Percentiles rank a stretch among this genome's conserved stretches.
Conservation (phyloP, 2,113 vertebrate species). For the Tychaedon coryphoeus region DNA sequence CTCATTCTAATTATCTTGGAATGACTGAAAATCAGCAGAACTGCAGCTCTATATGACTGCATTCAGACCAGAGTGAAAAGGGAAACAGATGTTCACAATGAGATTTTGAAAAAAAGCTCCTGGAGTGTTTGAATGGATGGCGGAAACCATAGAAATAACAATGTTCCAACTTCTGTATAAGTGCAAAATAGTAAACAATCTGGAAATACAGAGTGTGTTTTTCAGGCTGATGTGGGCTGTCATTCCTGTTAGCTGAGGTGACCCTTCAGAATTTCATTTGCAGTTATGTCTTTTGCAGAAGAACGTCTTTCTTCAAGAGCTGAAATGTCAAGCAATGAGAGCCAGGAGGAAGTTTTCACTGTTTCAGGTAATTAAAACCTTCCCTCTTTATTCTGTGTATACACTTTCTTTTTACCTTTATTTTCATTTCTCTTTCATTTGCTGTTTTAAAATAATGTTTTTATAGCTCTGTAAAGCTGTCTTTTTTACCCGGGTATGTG, state of each 20-base stretch:
- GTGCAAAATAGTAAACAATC: conserved; percentile 3
- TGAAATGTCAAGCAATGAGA: conserved; percentile 29
- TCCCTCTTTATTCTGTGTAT: background rate
- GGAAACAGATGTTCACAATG: conserved; percentile 47
- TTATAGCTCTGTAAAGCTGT: conserved; percentile 30
- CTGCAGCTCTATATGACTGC: background rate
- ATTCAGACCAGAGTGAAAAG: background rate
- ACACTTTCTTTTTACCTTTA: background rate
- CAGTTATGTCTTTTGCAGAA: conserved; percentile 68
- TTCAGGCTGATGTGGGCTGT: background rate
- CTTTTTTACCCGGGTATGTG: conserved; percentile 33
- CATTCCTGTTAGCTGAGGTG: background rate
- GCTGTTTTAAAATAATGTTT: conserved; percentile 11
- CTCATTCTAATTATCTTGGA: background rate
- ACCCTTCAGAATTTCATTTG: background rate
- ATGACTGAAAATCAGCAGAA: conserved; percentile 10
- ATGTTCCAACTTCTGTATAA: background rate
- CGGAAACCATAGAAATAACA: conserved; percentile 31
- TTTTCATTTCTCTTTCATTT: background rate
- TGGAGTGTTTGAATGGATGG: background rate
- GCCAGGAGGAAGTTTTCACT: background rate
- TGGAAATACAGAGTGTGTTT: background rate
- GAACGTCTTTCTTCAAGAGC: background rate
- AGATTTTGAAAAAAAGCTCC: conserved; percentile 6
- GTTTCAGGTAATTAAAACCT: conserved; percentile 61